Evolutionary conservation across 2,797 vertebrate species (phyloP).

Genomic region (Cyclura pinguis): DNA sequence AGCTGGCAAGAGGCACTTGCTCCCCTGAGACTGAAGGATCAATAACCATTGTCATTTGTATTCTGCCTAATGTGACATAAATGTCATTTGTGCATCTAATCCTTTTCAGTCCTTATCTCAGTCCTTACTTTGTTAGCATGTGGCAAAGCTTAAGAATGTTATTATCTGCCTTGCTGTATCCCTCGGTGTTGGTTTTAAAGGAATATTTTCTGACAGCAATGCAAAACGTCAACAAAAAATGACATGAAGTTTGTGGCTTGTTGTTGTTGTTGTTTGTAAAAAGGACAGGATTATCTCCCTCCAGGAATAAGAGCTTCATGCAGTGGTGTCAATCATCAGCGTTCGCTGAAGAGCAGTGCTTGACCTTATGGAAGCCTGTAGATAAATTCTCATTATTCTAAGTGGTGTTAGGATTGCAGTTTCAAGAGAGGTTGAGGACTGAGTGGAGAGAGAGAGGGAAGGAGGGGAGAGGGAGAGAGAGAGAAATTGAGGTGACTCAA

Average conservation of each 20-base stretch:
- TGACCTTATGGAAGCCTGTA: neutral
- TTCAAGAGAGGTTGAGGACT: neutral
- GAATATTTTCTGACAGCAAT: neutral
- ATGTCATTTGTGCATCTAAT: neutral
- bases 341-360: neutral
- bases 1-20: neutral
- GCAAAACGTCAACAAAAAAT: neutral
- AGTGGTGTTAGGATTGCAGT: neutral
- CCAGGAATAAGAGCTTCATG: neutral
- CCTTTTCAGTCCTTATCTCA: neutral
- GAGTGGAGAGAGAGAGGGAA: neutral
- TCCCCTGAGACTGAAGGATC: neutral
- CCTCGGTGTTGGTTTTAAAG: slow-evolving; percentile 17
- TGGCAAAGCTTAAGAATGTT: neutral
- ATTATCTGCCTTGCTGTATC: fast-evolving
- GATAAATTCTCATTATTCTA: slow-evolving; percentile 20
- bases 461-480: neutral
- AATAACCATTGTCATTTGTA: neutral
- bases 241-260: neutral
- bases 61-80: slow-evolving; percentile 6
- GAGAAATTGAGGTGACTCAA: neutral
- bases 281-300: neutral
- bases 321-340: neutral
- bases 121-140: neutral
- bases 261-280: neutral